These are phyloP conservation scores for Wasmannia auropunctata DNA, from an alignment of 1,140 invertebrate genomes.

Conservation along the genomic window DNA sequence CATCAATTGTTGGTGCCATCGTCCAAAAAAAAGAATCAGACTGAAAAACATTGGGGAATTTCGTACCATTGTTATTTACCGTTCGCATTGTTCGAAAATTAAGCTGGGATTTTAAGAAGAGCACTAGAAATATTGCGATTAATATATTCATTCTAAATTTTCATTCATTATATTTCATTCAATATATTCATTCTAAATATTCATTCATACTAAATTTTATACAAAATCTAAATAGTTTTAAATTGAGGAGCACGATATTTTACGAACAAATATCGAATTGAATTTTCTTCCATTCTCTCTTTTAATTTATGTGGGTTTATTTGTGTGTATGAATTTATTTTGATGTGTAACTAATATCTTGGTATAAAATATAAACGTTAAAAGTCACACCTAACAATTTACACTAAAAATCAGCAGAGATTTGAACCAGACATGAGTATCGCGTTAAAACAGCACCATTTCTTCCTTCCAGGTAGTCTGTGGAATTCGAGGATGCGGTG, in stretches of 20 bases:
- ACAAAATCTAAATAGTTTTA: not conserved
- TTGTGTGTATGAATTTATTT: not conserved
- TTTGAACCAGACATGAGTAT: not conserved
- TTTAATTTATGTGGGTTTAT: not conserved
- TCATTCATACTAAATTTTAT: not conserved
- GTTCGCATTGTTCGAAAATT: not conserved
- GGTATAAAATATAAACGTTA: not conserved
- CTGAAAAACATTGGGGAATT: not conserved
- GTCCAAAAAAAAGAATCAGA: not conserved
- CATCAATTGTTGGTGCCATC: not conserved
- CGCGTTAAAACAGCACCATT: not conserved
- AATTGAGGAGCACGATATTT: not conserved
- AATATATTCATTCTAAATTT: no score
- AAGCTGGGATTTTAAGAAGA: not conserved
- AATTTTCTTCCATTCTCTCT: not conserved
- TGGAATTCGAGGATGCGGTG: slow-evolving; percentile 74
- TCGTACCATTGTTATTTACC: not conserved
- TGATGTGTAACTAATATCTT: not conserved
- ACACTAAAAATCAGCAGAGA: not conserved
- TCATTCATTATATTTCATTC: no score
- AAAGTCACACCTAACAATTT: not conserved
- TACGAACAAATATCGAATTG: not conserved
- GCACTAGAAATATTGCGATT: not conserved
- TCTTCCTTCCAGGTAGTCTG: slow-evolving; percentile 26
- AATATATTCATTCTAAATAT: no score